phyloP scores from a whole-genome alignment of 2,797 vertebrate species.

The Leucoraja ocellata region DNA sequence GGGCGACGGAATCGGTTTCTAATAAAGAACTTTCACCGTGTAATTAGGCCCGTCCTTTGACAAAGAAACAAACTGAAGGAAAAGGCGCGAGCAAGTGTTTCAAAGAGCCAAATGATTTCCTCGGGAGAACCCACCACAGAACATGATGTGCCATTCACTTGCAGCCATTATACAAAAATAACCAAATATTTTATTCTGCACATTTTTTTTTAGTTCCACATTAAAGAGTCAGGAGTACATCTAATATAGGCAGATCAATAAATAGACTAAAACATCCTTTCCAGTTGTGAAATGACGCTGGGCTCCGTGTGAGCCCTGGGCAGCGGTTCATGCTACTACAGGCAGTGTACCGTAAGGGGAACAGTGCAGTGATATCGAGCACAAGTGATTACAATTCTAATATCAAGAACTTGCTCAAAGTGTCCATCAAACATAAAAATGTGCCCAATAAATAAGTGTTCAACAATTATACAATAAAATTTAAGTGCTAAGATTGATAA shows the following conservation, averaged over 20 bases:
- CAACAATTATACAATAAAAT: conserved; percentile 14
- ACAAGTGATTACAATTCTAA: neutral
- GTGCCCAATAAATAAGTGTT: neutral
- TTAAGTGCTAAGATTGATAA: neutral
- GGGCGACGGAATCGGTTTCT: neutral
- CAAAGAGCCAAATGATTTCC: neutral
- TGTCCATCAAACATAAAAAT: neutral
- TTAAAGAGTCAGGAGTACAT: neutral
- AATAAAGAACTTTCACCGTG: neutral
- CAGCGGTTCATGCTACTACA: neutral
- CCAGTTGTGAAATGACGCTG: neutral
- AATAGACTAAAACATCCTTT: conserved; percentile 15
- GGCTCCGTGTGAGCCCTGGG: neutral
- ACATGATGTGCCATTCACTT: neutral
- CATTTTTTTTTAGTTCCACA: neutral
- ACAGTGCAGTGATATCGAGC: neutral
- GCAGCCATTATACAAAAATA: neutral
- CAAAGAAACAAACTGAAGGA: neutral
- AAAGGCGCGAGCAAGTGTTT: neutral
- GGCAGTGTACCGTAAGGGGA: neutral
- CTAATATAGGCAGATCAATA: neutral
- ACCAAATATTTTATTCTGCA: conserved; percentile 10
- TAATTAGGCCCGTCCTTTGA: neutral
- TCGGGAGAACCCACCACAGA: neutral
- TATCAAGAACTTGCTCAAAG: neutral